Conservation (phyloP, 1,140 invertebrate species). For the Drosophila kepulauana region DNA sequence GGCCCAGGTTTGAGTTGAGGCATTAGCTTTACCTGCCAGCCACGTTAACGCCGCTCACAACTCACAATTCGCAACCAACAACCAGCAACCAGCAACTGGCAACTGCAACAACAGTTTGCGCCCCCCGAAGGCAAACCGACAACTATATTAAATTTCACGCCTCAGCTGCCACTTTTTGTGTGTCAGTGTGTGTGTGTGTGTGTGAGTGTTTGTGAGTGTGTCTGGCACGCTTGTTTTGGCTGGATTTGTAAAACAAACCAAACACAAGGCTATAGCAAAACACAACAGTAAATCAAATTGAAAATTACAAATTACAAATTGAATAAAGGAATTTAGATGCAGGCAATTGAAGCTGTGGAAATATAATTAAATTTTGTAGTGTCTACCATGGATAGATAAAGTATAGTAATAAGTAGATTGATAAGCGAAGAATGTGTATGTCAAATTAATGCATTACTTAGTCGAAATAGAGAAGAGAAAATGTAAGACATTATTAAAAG, state of each 20-base stretch:
- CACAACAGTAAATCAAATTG: neutral
- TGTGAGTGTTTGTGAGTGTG: neutral
- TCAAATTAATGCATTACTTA: too few relatives aligned
- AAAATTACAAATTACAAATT: slow-evolving; percentile 5
- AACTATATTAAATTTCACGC: slow-evolving; percentile 43
- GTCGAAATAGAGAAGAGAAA: too few relatives aligned
- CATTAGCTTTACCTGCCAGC: slow-evolving; percentile 45
- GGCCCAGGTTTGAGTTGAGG: slow-evolving; percentile 55
- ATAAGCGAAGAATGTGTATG: too few relatives aligned
- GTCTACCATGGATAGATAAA: too few relatives aligned
- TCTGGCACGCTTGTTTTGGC: slow-evolving; percentile 8
- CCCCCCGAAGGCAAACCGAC: neutral
- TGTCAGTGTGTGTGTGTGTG: neutral
- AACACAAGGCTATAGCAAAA: slow-evolving; percentile 2
- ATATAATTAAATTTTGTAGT: neutral
- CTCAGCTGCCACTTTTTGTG: slow-evolving; percentile 17
- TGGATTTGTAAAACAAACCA: slow-evolving; percentile 3
- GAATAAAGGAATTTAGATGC: neutral
- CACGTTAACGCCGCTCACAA: slow-evolving; percentile 1
- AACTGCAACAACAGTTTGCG: neutral
- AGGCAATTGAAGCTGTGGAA: neutral
- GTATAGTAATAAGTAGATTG: too few relatives aligned
- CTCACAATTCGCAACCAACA: neutral
- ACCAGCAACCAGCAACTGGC: neutral
- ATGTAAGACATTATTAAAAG: too few relatives aligned